Evolutionary conservation across 53 echinoderm and acorn worm species (phyloP).

Genomic region (Mesocentrotus franciscanus): DNA sequence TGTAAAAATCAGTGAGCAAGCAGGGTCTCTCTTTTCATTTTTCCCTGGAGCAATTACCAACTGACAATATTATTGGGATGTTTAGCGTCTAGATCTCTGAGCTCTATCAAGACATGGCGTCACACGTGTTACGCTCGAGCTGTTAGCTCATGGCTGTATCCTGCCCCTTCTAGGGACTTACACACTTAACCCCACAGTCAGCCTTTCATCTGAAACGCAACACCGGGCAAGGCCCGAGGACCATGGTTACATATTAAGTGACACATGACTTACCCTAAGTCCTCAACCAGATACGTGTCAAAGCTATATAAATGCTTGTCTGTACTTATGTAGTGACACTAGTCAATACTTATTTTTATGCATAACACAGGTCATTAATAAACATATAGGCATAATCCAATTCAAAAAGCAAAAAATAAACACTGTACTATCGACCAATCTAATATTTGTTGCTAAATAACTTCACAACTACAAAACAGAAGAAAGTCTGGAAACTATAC

Average conservation of each 20-base stretch:
- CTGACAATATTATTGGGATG: slow-evolving; percentile 59
- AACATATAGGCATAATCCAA: too few relatives aligned
- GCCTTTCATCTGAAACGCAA: slow-evolving; percentile 40
- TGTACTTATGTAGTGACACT: not conserved
- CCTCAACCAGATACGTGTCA: not conserved
- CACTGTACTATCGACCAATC: too few relatives aligned
- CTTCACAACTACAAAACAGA: too few relatives aligned
- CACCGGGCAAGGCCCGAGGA: slow-evolving; percentile 42
- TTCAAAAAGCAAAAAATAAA: too few relatives aligned
- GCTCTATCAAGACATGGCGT: slow-evolving; percentile 58
- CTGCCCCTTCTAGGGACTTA: slow-evolving; percentile 24
- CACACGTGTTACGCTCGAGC: slow-evolving; percentile 41
- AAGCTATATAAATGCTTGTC: not conserved
- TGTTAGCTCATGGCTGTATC: slow-evolving; percentile 36
- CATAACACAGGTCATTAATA: too few relatives aligned
- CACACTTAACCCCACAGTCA: not conserved
- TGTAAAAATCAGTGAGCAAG: slow-evolving; percentile 14
- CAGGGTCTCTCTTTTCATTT: slow-evolving; percentile 24
- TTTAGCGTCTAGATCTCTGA: slow-evolving; percentile 4
- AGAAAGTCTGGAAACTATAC: too few relatives aligned
- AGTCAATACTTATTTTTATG: not conserved
- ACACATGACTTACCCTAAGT: slow-evolving; percentile 25
- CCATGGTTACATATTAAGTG: slow-evolving; percentile 45
- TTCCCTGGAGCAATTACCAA: slow-evolving; percentile 46
- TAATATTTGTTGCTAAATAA: too few relatives aligned